Evolutionary conservation across 35 echinoderm and acorn worm species (phyloP).

Genomic region (Ptychodera flava): DNA sequence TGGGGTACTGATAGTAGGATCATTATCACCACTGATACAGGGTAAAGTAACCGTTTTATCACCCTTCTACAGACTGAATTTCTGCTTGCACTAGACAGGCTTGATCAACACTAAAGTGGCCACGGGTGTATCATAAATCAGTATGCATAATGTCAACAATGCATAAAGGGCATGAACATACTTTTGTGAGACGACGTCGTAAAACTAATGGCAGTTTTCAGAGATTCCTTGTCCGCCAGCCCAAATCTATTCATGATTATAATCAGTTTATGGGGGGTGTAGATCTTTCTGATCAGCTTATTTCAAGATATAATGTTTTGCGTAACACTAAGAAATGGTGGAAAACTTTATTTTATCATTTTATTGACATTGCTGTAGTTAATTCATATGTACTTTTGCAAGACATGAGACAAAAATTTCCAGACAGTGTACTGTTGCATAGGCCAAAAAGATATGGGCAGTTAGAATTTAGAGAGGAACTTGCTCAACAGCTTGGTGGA

Average conservation of each 20-base stretch:
- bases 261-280: conserved; percentile 29
- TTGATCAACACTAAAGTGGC: too few relatives aligned
- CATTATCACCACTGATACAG: too few relatives aligned
- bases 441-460: conserved; percentile 18
- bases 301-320: conserved; percentile 26
- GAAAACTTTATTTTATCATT: conserved; percentile 32
- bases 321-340: conserved; percentile 29
- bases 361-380: conserved; percentile 22
- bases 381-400: conserved; percentile 31
- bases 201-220: conserved; percentile 20
- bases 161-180: background rate
- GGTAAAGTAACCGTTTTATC: too few relatives aligned
- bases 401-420: background rate
- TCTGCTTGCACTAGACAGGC: too few relatives aligned
- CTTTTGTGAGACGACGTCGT: background rate
- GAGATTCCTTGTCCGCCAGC: conserved; percentile 14
- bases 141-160: background rate
- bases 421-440: background rate
- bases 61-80: too few relatives aligned
- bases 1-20: too few relatives aligned
- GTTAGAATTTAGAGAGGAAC: conserved; percentile 21
- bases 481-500: conserved; percentile 7
- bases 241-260: conserved; percentile 6
- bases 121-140: background rate
- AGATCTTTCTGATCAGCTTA: conserved; percentile 29